These are phyloP conservation scores for Balearica regulorum DNA, from an alignment of 2,797 vertebrate genomes.

Conservation along the genomic window DNA sequence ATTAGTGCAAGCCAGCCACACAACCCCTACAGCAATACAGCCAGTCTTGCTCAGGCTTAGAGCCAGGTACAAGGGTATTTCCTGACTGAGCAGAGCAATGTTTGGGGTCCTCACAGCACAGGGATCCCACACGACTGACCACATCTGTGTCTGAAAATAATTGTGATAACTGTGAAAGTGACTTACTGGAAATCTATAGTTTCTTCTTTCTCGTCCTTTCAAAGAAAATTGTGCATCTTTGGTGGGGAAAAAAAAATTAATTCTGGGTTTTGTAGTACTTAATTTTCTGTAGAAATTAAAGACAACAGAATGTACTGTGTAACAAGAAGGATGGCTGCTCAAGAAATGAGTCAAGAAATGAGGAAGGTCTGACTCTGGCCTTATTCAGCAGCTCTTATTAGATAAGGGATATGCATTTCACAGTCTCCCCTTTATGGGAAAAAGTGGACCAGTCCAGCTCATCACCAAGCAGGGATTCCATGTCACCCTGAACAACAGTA, in stretches of 20 bases:
- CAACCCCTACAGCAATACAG: neutral
- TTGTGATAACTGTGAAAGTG: neutral
- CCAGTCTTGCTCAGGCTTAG: neutral
- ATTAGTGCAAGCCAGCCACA: neutral
- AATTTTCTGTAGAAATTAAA: neutral
- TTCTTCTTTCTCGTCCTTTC: neutral
- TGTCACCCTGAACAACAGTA: neutral
- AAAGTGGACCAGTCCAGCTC: neutral
- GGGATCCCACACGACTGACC: neutral
- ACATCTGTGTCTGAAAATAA: neutral
- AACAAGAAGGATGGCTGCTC: neutral
- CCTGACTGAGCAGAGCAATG: neutral
- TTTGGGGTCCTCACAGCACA: neutral
- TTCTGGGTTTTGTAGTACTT: neutral
- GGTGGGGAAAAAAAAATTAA: neutral
- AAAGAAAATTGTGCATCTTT: neutral
- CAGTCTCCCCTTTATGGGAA: fast-evolving
- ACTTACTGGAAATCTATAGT: neutral
- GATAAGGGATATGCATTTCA: neutral
- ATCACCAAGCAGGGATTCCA: neutral
- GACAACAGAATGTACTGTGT: neutral
- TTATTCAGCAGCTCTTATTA: neutral
- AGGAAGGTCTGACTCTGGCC: neutral
- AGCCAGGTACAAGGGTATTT: neutral
- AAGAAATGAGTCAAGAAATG: neutral